Conservation (phyloP, 2,797 vertebrate genomes). For the Apodemus agrarius region DNA sequence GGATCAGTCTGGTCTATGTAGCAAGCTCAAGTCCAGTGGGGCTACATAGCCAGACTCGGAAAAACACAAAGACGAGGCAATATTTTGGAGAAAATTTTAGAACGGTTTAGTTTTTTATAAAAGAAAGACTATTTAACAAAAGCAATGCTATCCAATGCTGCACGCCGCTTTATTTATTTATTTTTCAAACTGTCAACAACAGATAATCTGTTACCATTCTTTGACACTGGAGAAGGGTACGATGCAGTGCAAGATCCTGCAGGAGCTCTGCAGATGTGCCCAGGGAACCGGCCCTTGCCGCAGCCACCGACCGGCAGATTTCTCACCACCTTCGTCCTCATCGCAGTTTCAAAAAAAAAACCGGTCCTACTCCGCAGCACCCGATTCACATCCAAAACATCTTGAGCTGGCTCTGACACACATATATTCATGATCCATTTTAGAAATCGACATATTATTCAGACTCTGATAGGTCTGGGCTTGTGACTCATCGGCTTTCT, state of each 20-base stretch:
- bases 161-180: background rate
- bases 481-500: conserved; percentile 23
- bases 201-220: background rate
- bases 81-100: background rate
- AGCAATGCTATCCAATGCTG: background rate
- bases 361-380: background rate
- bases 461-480: background rate
- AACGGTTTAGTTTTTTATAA: background rate
- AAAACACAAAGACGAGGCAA: background rate
- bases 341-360: background rate
- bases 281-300: background rate
- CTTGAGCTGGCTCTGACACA: background rate
- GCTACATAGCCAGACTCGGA: background rate
- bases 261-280: background rate
- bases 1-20: background rate
- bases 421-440: conserved; percentile 16
- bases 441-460: conserved; percentile 23
- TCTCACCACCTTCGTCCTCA: background rate
- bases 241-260: background rate
- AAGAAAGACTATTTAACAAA: background rate
- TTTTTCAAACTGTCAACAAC: background rate
- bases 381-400: background rate
- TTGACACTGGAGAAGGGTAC: background rate
- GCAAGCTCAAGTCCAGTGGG: background rate
- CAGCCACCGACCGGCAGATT: background rate